phyloP scores from a whole-genome alignment of 1,140 invertebrate genomes.

The Chymomyza costata region DNA sequence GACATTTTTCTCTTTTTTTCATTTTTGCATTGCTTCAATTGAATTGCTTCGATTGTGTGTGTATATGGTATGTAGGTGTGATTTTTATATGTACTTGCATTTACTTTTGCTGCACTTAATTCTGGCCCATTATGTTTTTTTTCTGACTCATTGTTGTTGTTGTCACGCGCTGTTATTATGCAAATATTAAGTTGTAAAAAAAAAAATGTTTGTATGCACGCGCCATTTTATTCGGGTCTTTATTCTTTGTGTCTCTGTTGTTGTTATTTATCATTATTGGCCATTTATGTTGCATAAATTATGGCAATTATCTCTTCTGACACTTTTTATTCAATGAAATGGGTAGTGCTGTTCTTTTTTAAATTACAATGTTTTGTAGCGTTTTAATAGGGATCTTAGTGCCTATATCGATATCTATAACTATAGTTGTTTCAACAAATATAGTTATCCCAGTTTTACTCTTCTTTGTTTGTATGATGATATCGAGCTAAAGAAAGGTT shows the following conservation, averaged over 20 bases:
- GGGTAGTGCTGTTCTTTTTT: no score
- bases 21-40: conserved; percentile 28
- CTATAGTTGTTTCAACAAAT: no score
- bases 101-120: conserved; percentile 1
- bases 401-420: no score
- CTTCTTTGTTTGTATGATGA: no score
- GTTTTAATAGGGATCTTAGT: no score
- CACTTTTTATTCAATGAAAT: no score
- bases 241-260: conserved; percentile 25
- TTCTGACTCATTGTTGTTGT: conserved; percentile 33
- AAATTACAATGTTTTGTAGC: no score
- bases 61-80: conserved; percentile 1
- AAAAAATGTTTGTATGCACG: conserved; percentile 56
- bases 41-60: conserved; percentile 38
- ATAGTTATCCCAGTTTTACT: no score
- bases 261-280: conserved; percentile 42
- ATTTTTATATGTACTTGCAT: no score
- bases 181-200: conserved; percentile 69
- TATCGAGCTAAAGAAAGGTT: no score
- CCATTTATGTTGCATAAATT: conserved; percentile 70
- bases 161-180: conserved; percentile 71
- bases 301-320: conserved; percentile 45
- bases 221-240: conserved; percentile 61
- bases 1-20: conserved; percentile 29
- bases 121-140: conserved; percentile 14